Percentiles rank a stretch among this genome's conserved stretches.
phyloP scores from a whole-genome alignment of 2,888 invertebrate species.

The Parnassius apollo region DNA sequence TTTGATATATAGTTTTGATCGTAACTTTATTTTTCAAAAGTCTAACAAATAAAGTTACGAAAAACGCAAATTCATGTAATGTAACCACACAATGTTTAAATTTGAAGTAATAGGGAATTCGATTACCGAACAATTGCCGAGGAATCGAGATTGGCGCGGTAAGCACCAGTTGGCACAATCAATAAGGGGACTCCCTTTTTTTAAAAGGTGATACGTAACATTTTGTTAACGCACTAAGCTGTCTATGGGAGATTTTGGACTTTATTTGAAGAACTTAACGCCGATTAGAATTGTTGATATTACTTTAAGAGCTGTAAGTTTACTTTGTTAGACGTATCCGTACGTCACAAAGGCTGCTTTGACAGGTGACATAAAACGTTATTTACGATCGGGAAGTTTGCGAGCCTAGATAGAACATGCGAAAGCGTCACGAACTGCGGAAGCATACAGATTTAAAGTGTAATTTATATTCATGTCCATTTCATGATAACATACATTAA shows the following conservation, averaged over 20 bases:
- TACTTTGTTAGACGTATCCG: slow-evolving; percentile 50
- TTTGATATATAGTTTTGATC: no score
- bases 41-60: slow-evolving; percentile 15
- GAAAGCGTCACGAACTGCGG: slow-evolving; percentile 71
- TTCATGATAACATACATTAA: not conserved
- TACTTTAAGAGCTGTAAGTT: slow-evolving; percentile 43
- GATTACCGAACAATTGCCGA: slow-evolving; percentile 60
- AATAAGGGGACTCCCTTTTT: slow-evolving; percentile 69
- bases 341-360: slow-evolving; percentile 65
- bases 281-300: slow-evolving; percentile 40
- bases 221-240: slow-evolving; percentile 40
- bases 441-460: slow-evolving; percentile 59
- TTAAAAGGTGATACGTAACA: slow-evolving; percentile 42
- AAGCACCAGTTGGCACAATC: slow-evolving; percentile 80
- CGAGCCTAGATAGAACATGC: slow-evolving; percentile 70
- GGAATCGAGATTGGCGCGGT: slow-evolving; percentile 72
- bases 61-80: slow-evolving; percentile 29
- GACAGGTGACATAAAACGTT: slow-evolving; percentile 76
- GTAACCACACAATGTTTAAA: slow-evolving; percentile 30
- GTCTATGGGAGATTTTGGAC: slow-evolving; percentile 44
- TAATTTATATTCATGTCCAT: slow-evolving; percentile 69
- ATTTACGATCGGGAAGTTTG: slow-evolving; percentile 75
- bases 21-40: no score
- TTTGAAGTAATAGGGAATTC: slow-evolving; percentile 61
- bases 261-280: slow-evolving; percentile 53